A percentile compares a stretch with the other conserved stretches of the same genome.
Evolutionary conservation across 2,113 vertebrate genomes (phyloP).

Genomic region (Crotalus tigris): DNA sequence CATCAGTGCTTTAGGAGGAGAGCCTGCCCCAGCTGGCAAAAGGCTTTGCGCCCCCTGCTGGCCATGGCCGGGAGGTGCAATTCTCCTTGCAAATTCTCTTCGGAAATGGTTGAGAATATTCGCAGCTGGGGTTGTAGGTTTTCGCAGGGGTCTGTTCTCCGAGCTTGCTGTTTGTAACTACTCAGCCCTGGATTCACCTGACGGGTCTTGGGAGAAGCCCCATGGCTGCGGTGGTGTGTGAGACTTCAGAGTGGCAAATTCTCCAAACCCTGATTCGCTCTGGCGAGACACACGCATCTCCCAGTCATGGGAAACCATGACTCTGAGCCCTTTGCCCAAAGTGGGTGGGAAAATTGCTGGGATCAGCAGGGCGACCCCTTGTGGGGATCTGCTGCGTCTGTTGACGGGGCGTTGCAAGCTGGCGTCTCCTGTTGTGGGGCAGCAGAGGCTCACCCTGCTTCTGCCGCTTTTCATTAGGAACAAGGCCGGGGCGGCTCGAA

Average conservation of each 20-base stretch:
- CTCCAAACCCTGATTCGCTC: neutral
- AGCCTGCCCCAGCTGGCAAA: neutral
- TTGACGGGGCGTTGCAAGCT: neutral
- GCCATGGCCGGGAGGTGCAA: neutral
- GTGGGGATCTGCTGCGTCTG: neutral
- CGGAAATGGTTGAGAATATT: neutral
- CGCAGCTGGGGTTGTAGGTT: neutral
- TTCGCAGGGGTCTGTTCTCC: too few species aligned
- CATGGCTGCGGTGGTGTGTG: neutral
- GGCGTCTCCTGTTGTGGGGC: neutral
- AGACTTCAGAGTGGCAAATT: neutral
- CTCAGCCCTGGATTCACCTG: neutral
- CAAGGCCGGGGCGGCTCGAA: conserved; percentile 69
- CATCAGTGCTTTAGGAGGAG: too few species aligned
- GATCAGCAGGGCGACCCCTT: neutral
- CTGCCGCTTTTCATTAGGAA: conserved; percentile 54
- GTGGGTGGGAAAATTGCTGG: neutral
- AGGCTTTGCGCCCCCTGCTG: neutral
- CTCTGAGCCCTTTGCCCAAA: neutral
- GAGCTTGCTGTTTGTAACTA: neutral
- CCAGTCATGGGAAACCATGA: neutral
- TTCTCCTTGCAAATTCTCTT: too few species aligned
- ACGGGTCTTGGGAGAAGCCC: neutral
- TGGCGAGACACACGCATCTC: neutral
- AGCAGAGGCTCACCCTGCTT: neutral